A percentile compares a stretch with the other conserved stretches of the same genome.
Conservation (phyloP, 2,797 vertebrate species). For the Fistularia tabacaria region DNA sequence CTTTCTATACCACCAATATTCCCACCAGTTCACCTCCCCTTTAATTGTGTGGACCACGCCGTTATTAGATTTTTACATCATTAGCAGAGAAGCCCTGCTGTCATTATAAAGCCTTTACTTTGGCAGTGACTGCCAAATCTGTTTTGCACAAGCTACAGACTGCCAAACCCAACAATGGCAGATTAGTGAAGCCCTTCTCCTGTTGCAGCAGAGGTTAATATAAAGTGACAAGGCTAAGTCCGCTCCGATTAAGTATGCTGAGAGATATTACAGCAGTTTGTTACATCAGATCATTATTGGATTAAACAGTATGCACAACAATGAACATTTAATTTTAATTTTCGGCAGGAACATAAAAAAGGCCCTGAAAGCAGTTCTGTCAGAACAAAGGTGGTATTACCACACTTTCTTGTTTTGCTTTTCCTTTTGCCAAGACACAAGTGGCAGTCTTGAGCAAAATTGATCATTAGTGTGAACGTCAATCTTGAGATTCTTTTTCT, state of each 20-base stretch:
- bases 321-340: slow-evolving; percentile 93
- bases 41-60: slow-evolving; percentile 60
- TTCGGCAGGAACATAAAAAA: slow-evolving; percentile 69
- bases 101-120: slow-evolving; percentile 78
- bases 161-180: slow-evolving; percentile 94
- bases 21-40: slow-evolving; percentile 60
- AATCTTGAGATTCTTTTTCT: slow-evolving; percentile 29
- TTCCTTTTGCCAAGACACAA: slow-evolving; percentile 45
- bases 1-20: slow-evolving; percentile 42
- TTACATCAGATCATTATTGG: slow-evolving; percentile 95
- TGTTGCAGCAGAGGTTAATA: slow-evolving; percentile 99
- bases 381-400: slow-evolving; percentile 65
- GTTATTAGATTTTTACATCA: slow-evolving; percentile 77
- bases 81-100: slow-evolving; percentile 73
- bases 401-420: slow-evolving; percentile 61
- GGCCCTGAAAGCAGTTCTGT: slow-evolving; percentile 66
- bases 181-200: slow-evolving; percentile 92
- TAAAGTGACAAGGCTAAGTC: slow-evolving; percentile 98
- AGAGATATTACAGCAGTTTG: slow-evolving; percentile 92
- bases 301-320: slow-evolving; percentile 93
- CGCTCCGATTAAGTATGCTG: slow-evolving; percentile 95
- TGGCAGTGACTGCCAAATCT: slow-evolving; percentile 82
- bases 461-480: slow-evolving; percentile 60
- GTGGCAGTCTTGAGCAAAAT: slow-evolving; percentile 49
- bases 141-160: slow-evolving; percentile 82